Evolutionary conservation across 2,888 invertebrate genomes (phyloP).

Genomic region (Pterostichus niger): DNA sequence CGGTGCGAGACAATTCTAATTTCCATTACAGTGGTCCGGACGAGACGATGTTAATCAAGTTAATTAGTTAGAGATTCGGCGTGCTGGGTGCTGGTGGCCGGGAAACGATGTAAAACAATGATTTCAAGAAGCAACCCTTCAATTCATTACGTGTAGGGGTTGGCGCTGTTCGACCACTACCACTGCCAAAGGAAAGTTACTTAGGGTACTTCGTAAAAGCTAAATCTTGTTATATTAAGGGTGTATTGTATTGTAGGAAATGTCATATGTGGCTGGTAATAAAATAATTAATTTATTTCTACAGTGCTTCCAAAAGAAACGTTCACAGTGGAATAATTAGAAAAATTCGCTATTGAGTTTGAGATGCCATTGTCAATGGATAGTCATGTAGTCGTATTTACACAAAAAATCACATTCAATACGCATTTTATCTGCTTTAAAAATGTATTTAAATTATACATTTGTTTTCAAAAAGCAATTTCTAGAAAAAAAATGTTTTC

Average conservation of each 20-base stretch:
- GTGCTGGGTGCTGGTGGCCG: neutral
- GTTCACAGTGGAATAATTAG: too few relatives aligned
- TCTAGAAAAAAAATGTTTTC: too few relatives aligned
- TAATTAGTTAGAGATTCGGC: constrained; percentile 37
- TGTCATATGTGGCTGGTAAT: neutral
- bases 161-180: neutral
- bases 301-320: too few relatives aligned
- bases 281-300: too few relatives aligned
- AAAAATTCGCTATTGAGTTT: too few relatives aligned
- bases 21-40: constrained; percentile 43
- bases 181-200: constrained; percentile 5
- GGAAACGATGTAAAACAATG: constrained; percentile 40
- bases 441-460: too few relatives aligned
- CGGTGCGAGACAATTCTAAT: constrained; percentile 24
- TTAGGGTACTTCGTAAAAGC: neutral
- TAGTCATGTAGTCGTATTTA: too few relatives aligned
- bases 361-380: too few relatives aligned
- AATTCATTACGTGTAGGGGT: constrained; percentile 43
- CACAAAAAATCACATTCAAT: too few relatives aligned
- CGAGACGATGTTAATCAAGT: constrained; percentile 48
- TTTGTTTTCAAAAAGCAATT: too few relatives aligned
- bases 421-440: too few relatives aligned
- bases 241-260: neutral
- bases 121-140: constrained; percentile 55
- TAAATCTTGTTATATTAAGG: neutral